Base-by-base conservation (phyloP, 2,797 vertebrate species). In the Oophaga sylvatica region DNA sequence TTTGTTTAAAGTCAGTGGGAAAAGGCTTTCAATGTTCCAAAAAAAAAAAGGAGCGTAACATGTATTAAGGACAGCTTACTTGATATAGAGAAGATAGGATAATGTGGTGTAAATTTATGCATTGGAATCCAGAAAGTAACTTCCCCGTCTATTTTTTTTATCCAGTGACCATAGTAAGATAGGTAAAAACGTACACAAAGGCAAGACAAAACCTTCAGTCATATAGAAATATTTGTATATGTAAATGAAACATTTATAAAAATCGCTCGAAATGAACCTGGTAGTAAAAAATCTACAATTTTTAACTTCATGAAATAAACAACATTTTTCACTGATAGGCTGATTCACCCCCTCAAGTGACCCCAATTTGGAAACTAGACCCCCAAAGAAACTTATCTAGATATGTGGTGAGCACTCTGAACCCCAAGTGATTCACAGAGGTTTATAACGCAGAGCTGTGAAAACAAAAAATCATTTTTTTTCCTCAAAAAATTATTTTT, bases 1-100 rank as follows among this genome's bases (percentile, higher is more conserved):
- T 91, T 92, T 93, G 92, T 91, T 90, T 91, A 65, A 93, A 91
- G 84, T 80, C 78, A 29, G 10, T 80, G 26, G 57, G 17, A 60
- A 62, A 35, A 80, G 78, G 56, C 59, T 31, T 80, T 59, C 62
- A 31, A 76, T 76, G 22, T 76, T 76, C 73, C 45, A 53, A 76
- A 76, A 76, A 76, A 22, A 53, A 53, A 48, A 48, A 48, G 45
- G 8, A 53, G 22, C 22, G 12, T 3, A 48, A 22, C 73, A 76
- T 48, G 4, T 56, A n/a, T 76, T 76, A 76, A 53, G 20, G 73
- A 76, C 53, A 26, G 15, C 73, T 76, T 76, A 76, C 73, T 76
- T 26, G 73, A 22, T 56, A 76, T 11, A 76, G 45, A 76, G 45
- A 76, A 56, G 73, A 53, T 76, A 76, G 9, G 1, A 76, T 56